These are phyloP conservation scores for Seladonia tumulorum DNA, from an alignment of 2,888 invertebrate genomes.

Conservation along the genomic window DNA sequence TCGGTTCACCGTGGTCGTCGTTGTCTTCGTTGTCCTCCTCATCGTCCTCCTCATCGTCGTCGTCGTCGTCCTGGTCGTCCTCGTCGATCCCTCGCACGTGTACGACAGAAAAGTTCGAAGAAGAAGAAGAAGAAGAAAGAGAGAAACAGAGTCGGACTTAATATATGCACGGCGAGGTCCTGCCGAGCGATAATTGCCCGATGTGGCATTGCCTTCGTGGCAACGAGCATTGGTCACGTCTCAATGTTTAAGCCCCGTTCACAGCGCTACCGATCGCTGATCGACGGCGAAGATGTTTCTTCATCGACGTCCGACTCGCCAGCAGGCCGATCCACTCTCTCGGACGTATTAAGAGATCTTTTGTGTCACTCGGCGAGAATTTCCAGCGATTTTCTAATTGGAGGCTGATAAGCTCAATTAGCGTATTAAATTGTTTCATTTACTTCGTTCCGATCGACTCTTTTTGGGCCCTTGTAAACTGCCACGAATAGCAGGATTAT, in stretches of 20 bases:
- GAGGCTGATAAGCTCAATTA: background rate
- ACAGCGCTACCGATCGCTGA: constrained; percentile 50
- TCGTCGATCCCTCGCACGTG: constrained; percentile 27
- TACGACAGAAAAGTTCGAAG: constrained; percentile 35
- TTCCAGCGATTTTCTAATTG: background rate
- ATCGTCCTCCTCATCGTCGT: constrained; percentile 42
- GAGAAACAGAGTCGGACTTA: constrained; percentile 62
- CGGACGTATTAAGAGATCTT: constrained; percentile 5
- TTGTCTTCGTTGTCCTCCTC: constrained; percentile 39
- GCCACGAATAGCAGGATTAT: no score
- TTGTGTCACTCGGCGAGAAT: background rate
- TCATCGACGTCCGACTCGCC: constrained; percentile 4
- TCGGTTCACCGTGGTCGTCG: constrained; percentile 68
- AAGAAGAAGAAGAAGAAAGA: constrained; percentile 12
- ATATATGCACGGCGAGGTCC: constrained; percentile 72
- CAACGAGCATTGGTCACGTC: constrained; percentile 77
- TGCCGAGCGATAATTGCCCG: constrained; percentile 81
- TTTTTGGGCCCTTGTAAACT: background rate
- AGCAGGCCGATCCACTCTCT: background rate
- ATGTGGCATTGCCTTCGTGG: constrained; percentile 77
- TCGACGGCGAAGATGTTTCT: constrained; percentile 15
- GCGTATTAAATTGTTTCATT: background rate
- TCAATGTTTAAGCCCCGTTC: constrained; percentile 77
- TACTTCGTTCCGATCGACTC: background rate
- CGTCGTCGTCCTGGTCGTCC: constrained; percentile 34